Percentiles rank a stretch among this genome's conserved stretches.
Evolutionary conservation across 2,797 vertebrate species (phyloP).

Genomic region (Danio jaintianensis): DNA sequence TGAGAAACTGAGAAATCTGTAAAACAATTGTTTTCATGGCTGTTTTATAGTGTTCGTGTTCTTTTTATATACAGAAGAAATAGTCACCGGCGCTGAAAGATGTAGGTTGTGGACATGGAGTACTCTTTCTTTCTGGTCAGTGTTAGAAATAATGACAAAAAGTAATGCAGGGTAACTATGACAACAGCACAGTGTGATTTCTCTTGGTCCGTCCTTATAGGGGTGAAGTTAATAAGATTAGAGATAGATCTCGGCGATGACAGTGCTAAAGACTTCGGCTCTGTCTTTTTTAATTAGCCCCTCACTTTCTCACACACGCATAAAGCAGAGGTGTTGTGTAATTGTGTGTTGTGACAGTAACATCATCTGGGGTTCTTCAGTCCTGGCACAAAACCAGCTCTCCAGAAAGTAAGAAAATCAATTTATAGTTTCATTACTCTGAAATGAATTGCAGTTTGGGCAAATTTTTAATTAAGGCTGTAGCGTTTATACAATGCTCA

Average conservation of each 20-base stretch:
- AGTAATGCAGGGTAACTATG: constrained; percentile 66
- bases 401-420: background rate
- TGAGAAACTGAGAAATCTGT: too few species aligned
- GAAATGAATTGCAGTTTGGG: background rate
- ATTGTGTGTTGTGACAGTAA: constrained; percentile 20
- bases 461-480: too few species aligned
- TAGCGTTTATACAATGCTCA: too few species aligned
- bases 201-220: constrained; percentile 51
- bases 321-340: background rate
- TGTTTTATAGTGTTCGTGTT: background rate
- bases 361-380: constrained; percentile 10
- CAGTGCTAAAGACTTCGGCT: constrained; percentile 46
- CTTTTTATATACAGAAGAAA: background rate
- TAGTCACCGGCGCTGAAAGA: background rate
- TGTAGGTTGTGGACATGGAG: background rate
- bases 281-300: constrained; percentile 24
- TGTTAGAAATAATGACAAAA: constrained; percentile 22
- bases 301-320: background rate
- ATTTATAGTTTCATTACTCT: background rate
- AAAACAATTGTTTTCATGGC: background rate
- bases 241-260: constrained; percentile 48
- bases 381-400: background rate
- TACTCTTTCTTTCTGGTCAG: constrained; percentile 24
- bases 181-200: constrained; percentile 64
- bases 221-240: constrained; percentile 66